Conservation (phyloP, 2,113 vertebrate species). For the Callocephalon fimbriatum region DNA sequence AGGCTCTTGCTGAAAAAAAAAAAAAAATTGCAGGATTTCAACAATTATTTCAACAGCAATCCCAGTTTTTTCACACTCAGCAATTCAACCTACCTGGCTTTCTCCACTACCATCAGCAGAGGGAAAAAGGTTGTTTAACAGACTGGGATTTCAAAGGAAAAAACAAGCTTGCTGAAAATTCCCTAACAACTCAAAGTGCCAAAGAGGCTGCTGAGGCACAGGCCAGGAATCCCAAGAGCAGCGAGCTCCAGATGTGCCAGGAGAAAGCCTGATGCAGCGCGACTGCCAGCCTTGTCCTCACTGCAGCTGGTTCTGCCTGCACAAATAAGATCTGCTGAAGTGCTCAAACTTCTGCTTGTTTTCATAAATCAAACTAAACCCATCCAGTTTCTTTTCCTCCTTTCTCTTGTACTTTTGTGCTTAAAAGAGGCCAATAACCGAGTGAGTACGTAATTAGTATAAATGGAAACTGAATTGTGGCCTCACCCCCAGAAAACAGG, state of each 20-base stretch:
- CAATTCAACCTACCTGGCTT: background rate
- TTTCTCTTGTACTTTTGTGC: background rate
- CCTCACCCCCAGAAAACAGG: background rate
- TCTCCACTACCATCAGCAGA: background rate
- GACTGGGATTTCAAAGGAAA: background rate
- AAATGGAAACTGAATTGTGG: conserved; percentile 22
- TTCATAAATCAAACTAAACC: conserved; percentile 29
- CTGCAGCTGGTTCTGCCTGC: background rate
- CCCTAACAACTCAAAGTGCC: background rate
- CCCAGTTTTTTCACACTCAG: background rate
- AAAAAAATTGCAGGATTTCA: background rate
- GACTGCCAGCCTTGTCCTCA: background rate
- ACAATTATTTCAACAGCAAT: background rate
- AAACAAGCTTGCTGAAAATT: background rate
- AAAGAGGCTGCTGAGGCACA: background rate
- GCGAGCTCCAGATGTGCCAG: background rate
- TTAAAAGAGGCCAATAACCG: background rate
- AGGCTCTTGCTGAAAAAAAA: background rate
- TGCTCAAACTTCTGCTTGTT: background rate
- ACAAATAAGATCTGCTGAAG: conserved; percentile 5
- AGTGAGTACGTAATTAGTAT: background rate
- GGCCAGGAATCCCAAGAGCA: background rate
- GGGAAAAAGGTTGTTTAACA: background rate
- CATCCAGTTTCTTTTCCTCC: background rate
- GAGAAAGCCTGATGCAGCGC: background rate